Conservation (phyloP, 2,113 vertebrate species). For the Bufo gargarizans region DNA sequence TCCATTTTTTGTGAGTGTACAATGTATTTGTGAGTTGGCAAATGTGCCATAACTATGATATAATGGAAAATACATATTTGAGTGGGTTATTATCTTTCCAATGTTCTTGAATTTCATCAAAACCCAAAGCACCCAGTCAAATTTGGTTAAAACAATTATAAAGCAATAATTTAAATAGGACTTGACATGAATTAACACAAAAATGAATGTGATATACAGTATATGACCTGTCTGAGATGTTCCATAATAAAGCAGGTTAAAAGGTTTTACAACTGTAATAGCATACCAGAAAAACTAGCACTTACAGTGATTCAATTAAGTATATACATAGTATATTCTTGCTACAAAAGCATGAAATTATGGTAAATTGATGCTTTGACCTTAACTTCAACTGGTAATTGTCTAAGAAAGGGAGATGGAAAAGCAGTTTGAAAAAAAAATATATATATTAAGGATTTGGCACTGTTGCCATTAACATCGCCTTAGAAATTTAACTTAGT, state of each 20-base stretch:
- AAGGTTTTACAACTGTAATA: neutral
- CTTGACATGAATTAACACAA: neutral
- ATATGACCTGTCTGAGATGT: neutral
- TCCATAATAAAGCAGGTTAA: neutral
- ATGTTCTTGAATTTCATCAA: neutral
- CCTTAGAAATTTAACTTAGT: neutral
- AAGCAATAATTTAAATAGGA: neutral
- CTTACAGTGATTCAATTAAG: neutral
- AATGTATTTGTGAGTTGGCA: too few relatives aligned
- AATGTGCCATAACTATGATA: too few relatives aligned
- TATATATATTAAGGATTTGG: conserved; percentile 10
- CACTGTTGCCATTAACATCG: neutral
- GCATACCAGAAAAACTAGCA: neutral
- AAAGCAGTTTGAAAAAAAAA: conserved; percentile 29
- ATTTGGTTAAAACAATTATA: neutral
- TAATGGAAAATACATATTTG: neutral
- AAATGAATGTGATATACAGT: neutral
- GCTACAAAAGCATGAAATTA: neutral
- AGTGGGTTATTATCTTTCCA: neutral
- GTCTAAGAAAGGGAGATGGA: conserved; percentile 12
- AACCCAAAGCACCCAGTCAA: neutral
- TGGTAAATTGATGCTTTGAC: conserved; percentile 3
- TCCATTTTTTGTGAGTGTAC: too few relatives aligned
- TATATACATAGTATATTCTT: neutral
- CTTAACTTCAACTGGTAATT: conserved; percentile 37